These are phyloP conservation scores for Danio choprae DNA, from an alignment of 2,797 vertebrate genomes.

Conservation along the genomic window DNA sequence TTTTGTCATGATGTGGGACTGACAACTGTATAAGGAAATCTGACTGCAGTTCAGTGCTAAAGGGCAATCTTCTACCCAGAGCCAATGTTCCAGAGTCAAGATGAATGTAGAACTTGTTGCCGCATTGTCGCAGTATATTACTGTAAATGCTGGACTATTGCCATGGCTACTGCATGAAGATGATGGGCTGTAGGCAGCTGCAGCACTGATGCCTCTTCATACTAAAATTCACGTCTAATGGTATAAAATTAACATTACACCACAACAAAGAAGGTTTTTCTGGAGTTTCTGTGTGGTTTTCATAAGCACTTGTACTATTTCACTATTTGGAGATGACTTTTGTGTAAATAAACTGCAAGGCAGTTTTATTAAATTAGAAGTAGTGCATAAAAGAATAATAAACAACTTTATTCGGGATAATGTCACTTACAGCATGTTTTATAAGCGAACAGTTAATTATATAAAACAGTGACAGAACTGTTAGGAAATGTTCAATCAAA, in stretches of 20 bases:
- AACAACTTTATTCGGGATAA: too few relatives aligned
- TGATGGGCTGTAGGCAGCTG: constrained; percentile 41
- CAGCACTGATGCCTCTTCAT: constrained; percentile 21
- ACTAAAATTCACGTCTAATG: neutral
- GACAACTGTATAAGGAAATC: constrained; percentile 5
- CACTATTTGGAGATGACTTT: neutral
- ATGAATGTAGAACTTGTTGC: constrained; percentile 47
- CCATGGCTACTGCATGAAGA: constrained; percentile 53
- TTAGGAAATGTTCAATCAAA: neutral
- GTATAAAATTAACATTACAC: neutral
- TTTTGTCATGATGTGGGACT: neutral
- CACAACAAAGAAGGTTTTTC: neutral
- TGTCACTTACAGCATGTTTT: neutral
- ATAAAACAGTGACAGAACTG: neutral
- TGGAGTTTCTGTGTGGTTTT: neutral
- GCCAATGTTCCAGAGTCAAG: constrained; percentile 32
- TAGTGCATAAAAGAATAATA: neutral
- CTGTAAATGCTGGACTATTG: constrained; percentile 54
- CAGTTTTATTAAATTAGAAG: neutral
- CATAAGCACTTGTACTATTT: neutral
- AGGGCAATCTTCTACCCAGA: neutral
- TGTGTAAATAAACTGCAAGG: neutral
- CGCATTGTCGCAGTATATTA: constrained; percentile 58
- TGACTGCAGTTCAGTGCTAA: neutral
- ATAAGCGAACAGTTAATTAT: neutral